Conservation (phyloP, 2,797 vertebrate genomes). For the Morus bassanus region DNA sequence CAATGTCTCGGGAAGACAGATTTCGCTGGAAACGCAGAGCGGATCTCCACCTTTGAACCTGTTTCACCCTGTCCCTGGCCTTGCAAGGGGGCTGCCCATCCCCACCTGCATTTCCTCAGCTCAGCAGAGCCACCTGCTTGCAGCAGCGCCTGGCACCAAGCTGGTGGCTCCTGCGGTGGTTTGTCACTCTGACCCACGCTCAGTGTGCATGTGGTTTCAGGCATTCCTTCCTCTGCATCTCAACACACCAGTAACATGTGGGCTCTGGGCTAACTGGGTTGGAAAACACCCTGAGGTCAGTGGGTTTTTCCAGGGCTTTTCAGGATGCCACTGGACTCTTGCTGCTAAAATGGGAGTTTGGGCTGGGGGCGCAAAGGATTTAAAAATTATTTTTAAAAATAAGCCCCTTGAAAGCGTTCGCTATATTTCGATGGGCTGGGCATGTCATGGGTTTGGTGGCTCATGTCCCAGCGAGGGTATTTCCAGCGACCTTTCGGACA, state of each 20-base stretch:
- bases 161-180: neutral
- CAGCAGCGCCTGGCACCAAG: neutral
- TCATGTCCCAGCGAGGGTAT: neutral
- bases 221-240: neutral
- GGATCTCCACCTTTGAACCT: neutral
- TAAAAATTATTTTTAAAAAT: neutral
- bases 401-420: neutral
- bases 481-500: neutral
- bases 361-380: neutral
- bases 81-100: neutral
- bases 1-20: accelerated
- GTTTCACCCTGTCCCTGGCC: neutral
- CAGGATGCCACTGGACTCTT: accelerated
- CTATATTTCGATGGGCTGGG: neutral
- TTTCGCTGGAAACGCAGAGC: neutral
- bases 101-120: neutral
- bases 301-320: neutral
- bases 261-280: neutral
- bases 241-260: neutral
- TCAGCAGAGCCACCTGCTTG: neutral
- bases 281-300: neutral
- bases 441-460: neutral
- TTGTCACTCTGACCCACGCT: accelerated
- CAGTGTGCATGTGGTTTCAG: neutral
- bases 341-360: neutral